These are phyloP conservation scores for Automeris io DNA, from an alignment of 2,888 invertebrate species.

Conservation along the genomic window DNA sequence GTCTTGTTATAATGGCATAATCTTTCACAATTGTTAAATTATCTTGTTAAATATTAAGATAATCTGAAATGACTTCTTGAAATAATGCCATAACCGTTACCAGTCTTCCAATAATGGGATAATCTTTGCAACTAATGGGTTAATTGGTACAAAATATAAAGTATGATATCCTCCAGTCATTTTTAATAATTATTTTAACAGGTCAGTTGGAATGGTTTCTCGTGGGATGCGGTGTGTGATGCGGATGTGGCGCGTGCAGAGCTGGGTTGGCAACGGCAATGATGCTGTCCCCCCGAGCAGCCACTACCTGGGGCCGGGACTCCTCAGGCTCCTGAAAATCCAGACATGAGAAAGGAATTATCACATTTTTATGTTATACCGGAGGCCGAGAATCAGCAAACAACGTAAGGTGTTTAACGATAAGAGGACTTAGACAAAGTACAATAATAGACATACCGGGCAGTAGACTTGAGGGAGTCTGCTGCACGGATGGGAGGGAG, in stretches of 20 bases:
- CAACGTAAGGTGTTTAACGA: neutral
- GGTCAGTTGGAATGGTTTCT: constrained; percentile 60
- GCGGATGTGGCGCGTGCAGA: constrained; percentile 56
- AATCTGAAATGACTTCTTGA: neutral
- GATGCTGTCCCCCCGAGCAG: constrained; percentile 90
- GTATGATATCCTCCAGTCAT: neutral
- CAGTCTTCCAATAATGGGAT: no score
- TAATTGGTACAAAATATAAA: neutral
- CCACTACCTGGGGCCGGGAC: constrained; percentile 83
- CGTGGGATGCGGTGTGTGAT: constrained; percentile 40
- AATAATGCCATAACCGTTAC: neutral
- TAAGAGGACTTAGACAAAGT: neutral
- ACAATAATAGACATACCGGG: neutral
- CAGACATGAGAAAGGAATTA: neutral
- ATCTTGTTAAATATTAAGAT: neutral
- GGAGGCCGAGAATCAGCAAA: no score
- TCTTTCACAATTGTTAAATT: no score
- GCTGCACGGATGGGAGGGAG: no score
- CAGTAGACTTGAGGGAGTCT: no score
- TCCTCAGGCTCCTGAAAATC: constrained; percentile 52
- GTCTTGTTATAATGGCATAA: no score
- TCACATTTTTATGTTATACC: no score
- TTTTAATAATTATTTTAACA: neutral
- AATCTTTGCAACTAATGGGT: neutral
- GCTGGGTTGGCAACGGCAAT: constrained; percentile 94